phyloP scores from a whole-genome alignment of 2,797 vertebrate genomes.

The Anisognathus igniventris region DNA sequence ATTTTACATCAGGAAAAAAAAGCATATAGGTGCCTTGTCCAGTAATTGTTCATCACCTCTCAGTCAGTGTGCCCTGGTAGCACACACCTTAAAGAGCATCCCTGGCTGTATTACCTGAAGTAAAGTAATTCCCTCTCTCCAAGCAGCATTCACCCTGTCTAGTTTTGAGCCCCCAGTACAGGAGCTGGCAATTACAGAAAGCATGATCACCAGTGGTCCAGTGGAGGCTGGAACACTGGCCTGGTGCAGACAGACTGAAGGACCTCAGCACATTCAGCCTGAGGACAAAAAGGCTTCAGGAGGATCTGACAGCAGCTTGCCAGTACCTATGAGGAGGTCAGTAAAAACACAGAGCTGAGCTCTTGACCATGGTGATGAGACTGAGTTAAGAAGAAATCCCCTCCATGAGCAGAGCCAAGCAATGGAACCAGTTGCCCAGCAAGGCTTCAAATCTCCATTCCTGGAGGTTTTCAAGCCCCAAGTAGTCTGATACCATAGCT shows the following conservation, averaged over 20 bases:
- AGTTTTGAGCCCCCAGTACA: neutral
- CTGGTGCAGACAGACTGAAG: neutral
- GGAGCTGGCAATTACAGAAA: neutral
- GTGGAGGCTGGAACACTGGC: neutral
- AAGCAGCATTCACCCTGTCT: neutral
- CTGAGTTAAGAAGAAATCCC: neutral
- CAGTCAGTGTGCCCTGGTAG: neutral
- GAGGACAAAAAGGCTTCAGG: neutral
- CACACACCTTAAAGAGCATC: neutral
- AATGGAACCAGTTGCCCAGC: neutral
- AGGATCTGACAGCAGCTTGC: neutral
- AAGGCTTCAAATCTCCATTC: neutral
- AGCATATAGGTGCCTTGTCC: neutral
- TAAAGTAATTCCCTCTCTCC: neutral
- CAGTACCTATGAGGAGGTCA: neutral
- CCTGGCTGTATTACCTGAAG: neutral
- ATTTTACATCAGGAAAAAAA: neutral
- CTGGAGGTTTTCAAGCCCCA: neutral
- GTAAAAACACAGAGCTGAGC: neutral
- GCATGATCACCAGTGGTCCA: neutral
- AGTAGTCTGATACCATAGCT: neutral
- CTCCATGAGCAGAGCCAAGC: neutral
- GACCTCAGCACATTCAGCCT: neutral
- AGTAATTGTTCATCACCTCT: neutral
- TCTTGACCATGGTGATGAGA: neutral